A percentile compares a stretch with the other conserved stretches of the same genome.
phyloP scores from a whole-genome alignment of 37 sponge, comb jelly and placozoan species.

The Eunapius fragilis region DNA sequence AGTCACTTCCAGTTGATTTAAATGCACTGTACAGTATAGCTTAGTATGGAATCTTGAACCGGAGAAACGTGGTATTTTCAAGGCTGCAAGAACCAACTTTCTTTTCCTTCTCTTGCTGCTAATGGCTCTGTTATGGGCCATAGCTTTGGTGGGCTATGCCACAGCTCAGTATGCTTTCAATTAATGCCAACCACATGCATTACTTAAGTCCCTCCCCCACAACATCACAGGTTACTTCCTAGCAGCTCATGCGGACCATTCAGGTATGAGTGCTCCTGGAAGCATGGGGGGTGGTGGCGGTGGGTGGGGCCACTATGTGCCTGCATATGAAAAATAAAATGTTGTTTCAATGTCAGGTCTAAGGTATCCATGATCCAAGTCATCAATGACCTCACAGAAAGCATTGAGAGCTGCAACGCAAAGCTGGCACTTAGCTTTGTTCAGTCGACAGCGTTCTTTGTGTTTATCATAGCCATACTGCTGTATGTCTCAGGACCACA shows the following conservation, averaged over 20 bases:
- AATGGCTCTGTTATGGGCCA: constrained; percentile 41
- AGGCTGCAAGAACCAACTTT: constrained; percentile 77
- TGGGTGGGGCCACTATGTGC: no score
- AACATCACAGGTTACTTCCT: constrained; percentile 59
- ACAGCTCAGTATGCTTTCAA: constrained; percentile 42
- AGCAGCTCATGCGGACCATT: constrained; percentile 82
- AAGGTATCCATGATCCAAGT: constrained; percentile 18
- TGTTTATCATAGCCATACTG: background rate
- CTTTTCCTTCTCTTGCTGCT: constrained; percentile 76
- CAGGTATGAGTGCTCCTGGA: constrained; percentile 19
- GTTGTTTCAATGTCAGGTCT: no score
- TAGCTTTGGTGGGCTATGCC: constrained; percentile 64
- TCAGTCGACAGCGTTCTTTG: constrained; percentile 44
- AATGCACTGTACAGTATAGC: constrained; percentile 75
- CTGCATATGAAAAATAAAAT: no score
- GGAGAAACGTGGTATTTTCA: constrained; percentile 44
- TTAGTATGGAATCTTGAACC: constrained; percentile 71
- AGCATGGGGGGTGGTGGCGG: background rate
- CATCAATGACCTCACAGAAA: constrained; percentile 27
- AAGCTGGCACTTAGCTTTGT: constrained; percentile 59
- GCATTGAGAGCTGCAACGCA: constrained; percentile 33
- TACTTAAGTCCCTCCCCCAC: background rate
- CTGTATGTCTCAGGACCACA: background rate
- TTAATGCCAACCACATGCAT: background rate
- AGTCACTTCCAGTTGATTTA: no score